phyloP scores from a whole-genome alignment of 2,113 vertebrate genomes.

The Empidonax alnorum region DNA sequence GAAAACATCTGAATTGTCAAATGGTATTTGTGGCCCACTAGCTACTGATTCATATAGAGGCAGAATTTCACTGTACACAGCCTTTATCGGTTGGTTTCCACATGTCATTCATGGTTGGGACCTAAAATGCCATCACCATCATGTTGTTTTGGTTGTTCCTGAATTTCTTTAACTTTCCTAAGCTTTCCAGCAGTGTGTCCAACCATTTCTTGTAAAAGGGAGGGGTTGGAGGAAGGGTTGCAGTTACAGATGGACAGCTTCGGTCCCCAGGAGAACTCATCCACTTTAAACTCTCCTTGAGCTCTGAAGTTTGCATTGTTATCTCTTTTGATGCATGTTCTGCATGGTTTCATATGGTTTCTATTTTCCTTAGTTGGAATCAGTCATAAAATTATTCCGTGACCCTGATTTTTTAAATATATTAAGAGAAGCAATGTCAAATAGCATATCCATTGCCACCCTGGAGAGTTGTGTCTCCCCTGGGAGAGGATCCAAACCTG shows the following conservation, averaged over 20 bases:
- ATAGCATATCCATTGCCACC: rapidly evolving
- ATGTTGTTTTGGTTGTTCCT: not conserved
- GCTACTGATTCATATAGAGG: rapidly evolving
- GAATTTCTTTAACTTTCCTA: not conserved
- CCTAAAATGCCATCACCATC: not conserved
- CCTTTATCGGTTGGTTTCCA: not conserved
- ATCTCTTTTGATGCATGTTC: not conserved
- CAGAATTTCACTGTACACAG: not conserved
- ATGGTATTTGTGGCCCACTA: not conserved
- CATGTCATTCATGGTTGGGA: not conserved
- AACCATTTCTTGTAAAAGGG: not conserved
- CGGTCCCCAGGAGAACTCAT: not conserved
- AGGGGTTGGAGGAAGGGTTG: not conserved
- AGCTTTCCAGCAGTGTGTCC: not conserved
- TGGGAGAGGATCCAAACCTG: not conserved
- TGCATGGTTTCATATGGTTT: not conserved
- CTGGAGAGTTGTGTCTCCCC: not conserved
- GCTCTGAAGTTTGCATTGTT: not conserved
- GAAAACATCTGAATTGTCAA: not conserved
- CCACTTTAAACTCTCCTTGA: not conserved
- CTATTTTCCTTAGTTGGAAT: not conserved
- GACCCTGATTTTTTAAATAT: rapidly evolving
- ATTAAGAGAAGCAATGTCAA: not conserved
- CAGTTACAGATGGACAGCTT: not conserved
- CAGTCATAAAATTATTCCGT: rapidly evolving